Evolutionary conservation across 2,888 invertebrate genomes (phyloP).

Genomic region (Elegia similella): DNA sequence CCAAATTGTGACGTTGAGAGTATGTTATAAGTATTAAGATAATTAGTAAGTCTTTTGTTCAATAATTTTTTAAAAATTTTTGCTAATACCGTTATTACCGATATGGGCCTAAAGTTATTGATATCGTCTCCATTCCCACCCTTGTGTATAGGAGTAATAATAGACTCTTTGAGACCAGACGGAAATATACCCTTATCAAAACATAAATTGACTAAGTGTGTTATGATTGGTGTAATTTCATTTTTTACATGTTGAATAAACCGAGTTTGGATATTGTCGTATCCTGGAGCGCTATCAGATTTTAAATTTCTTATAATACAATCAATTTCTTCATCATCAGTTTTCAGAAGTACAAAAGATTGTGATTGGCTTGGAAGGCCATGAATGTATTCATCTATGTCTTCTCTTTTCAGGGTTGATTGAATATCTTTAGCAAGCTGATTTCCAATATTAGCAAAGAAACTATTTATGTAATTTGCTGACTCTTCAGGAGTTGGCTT

Average conservation of each 20-base stretch:
- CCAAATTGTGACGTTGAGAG: background rate
- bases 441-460: slow-evolving; percentile 17
- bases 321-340: slow-evolving; percentile 18
- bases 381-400: background rate
- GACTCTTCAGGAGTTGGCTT: background rate
- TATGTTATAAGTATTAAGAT: background rate
- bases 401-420: background rate
- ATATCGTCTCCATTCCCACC: background rate
- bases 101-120: background rate
- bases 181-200: slow-evolving; percentile 15
- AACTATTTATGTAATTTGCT: slow-evolving; percentile 16
- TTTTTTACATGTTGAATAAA: slow-evolving; percentile 18
- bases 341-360: slow-evolving; percentile 19
- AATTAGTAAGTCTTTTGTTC: background rate
- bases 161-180: slow-evolving; percentile 10
- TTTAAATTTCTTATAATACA: slow-evolving; percentile 7
- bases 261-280: slow-evolving; percentile 18
- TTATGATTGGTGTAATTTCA: slow-evolving; percentile 17
- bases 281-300: slow-evolving; percentile 19
- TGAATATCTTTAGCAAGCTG: slow-evolving; percentile 16
- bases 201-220: slow-evolving; percentile 19
- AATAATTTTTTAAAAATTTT: background rate
- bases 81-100: background rate
- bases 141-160: slow-evolving; percentile 18
- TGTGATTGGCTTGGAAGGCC: background rate